phyloP scores from a whole-genome alignment of 64 coral and sea anemone species.

The Pachyseris speciosa region DNA sequence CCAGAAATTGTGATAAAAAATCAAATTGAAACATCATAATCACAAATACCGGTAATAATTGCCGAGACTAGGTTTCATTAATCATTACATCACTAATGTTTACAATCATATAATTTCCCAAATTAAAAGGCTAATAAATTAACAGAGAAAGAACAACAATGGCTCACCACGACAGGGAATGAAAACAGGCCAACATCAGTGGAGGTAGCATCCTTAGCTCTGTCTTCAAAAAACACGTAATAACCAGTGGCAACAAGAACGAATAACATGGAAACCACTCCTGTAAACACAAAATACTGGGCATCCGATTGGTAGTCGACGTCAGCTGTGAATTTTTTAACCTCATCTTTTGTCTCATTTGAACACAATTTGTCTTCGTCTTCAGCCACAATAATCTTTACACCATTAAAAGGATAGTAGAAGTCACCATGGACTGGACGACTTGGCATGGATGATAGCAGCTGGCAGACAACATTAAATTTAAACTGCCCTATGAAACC shows the following conservation, averaged over 20 bases:
- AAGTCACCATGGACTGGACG: neutral
- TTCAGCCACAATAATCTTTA: neutral
- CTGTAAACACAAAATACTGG: slow-evolving; percentile 93
- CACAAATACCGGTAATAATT: no score
- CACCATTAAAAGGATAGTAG: slow-evolving; percentile 51
- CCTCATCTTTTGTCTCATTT: neutral
- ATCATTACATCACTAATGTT: no score
- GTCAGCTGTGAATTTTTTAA: neutral
- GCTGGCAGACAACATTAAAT: neutral
- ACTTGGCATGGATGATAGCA: neutral
- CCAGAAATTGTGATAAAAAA: no score
- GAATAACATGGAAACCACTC: slow-evolving; percentile 85
- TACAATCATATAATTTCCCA: no score
- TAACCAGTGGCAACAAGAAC: slow-evolving; percentile 67
- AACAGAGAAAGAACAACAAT: neutral
- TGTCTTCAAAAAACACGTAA: slow-evolving; percentile 87
- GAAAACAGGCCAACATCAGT: slow-evolving; percentile 85
- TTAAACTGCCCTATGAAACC: slow-evolving; percentile 66
- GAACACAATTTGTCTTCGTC: neutral
- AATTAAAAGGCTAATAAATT: no score
- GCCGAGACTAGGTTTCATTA: no score
- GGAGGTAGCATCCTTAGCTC: slow-evolving; percentile 69
- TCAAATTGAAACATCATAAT: no score
- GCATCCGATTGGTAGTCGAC: slow-evolving; percentile 76
- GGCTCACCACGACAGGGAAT: slow-evolving; percentile 88